Evolutionary conservation across 1,140 invertebrate species (phyloP).

Genomic region (Protaetia brevitarsis): DNA sequence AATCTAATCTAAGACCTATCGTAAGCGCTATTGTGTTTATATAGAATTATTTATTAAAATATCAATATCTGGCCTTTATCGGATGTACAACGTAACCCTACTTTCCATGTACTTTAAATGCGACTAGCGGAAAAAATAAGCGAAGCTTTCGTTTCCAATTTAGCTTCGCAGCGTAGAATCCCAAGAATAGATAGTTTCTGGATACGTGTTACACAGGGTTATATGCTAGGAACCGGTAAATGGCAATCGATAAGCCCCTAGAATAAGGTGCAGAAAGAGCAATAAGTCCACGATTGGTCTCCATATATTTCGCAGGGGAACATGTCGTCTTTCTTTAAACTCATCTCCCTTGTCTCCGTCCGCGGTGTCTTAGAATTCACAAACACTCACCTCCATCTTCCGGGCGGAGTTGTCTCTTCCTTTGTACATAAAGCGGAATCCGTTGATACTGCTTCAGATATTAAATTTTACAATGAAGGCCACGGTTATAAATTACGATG

Average conservation of each 20-base stretch:
- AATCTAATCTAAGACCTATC: too few relatives aligned
- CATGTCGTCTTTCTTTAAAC: conserved; percentile 3
- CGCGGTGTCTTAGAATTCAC: not conserved
- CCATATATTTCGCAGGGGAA: conserved; percentile 1
- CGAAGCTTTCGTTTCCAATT: not conserved
- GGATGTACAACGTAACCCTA: not conserved
- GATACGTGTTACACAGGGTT: conserved; percentile 26
- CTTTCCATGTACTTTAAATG: not conserved
- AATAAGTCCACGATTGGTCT: conserved; percentile 29
- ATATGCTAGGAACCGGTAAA: conserved; percentile 32
- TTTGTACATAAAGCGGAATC: not conserved
- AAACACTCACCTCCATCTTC: not conserved
- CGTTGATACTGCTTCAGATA: not conserved
- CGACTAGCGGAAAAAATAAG: not conserved
- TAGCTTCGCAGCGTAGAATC: not conserved
- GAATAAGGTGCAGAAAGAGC: conserved; percentile 37
- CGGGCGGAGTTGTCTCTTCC: not conserved
- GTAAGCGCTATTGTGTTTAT: too few relatives aligned
- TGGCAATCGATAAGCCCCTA: conserved; percentile 36
- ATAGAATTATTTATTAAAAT: too few relatives aligned
- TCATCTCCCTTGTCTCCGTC: not conserved
- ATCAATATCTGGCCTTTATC: too few relatives aligned
- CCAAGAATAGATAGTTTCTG: not conserved
- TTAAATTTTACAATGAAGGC: conserved; percentile 4
- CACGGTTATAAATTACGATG: conserved; percentile 11